Base-by-base conservation (phyloP, 2,113 vertebrate genomes). In the Diadophis punctatus region DNA sequence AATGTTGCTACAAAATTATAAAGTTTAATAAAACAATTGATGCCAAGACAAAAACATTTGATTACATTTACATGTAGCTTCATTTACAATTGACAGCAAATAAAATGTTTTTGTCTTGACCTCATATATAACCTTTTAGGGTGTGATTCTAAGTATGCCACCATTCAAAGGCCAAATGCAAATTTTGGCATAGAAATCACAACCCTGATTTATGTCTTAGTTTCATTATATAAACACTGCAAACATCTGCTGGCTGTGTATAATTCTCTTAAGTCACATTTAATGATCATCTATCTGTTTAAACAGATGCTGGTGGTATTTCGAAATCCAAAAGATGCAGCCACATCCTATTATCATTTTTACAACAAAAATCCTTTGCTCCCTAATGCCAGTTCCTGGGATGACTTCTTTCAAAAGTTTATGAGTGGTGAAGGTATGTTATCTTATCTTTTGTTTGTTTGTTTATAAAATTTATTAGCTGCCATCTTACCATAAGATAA, bases 311-410 rank as follows among this genome's bases (percentile, higher is more conserved):
- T 98, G 93, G 97, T 98, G 87, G 92, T 98, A 86, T 97, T 98
- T 95, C 96, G 98, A 94, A 98, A 98, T 92, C 98, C 98, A 1
- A 98, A 98, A 96, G 98, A 98, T 95, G 97, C 97, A 0, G 93
- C 97, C 4, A 98, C 98, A 10, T 98, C 98, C 49, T 98, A 95
- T 94, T 98, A 97, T 89, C 98, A 98, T 88, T 98, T 98, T 95
- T 96, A 91, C 95, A 98, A 98, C 53, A 97, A 97, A 58, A 98
- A 98, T 94, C 98, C 97, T 0, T 93, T 97, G 51, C 97, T 98
- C 49, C 98, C 98, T 0, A 95, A 95, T 2, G 90, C 90, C 18
- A 85, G 95, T 86, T 98, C 98, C 89, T 98, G 98, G 98, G 97
- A 98, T 25, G 94, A 96, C 27, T 98, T 98, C 96, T 98, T 95